A percentile compares a stretch with the other conserved stretches of the same genome.
Conservation (phyloP, 2,113 vertebrate species). For the Ornithorhynchus anatinus region DNA sequence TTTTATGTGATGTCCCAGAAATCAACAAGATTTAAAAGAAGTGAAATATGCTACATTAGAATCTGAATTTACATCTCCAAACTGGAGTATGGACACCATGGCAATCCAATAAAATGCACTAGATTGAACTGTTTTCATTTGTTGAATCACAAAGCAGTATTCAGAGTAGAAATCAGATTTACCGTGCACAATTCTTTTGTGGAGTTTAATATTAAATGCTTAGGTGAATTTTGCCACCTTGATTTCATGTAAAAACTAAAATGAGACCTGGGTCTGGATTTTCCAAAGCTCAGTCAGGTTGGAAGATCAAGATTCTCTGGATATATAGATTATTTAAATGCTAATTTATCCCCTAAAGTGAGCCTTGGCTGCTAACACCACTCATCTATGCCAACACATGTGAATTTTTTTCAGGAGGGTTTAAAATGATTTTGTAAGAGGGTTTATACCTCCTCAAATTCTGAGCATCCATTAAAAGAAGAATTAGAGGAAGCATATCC, state of each 20-base stretch:
- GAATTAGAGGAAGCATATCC: neutral
- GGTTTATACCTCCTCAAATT: neutral
- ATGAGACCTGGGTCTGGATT: neutral
- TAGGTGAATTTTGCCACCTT: neutral
- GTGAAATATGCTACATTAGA: too few relatives aligned
- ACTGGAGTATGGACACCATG: too few relatives aligned
- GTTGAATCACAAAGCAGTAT: neutral
- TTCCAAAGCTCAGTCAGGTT: neutral
- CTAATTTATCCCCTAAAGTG: neutral
- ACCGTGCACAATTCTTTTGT: neutral
- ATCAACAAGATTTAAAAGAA: too few relatives aligned
- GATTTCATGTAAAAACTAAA: neutral
- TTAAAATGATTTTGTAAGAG: neutral
- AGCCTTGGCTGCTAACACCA: neutral
- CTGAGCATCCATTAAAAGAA: neutral
- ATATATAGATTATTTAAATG: neutral
- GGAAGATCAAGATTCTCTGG: neutral
- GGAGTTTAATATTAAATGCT: neutral
- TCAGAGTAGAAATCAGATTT: neutral
- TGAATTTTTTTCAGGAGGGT: constrained; percentile 14
- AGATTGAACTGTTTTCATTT: neutral
- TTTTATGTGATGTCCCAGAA: too few relatives aligned
- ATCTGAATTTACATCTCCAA: too few relatives aligned
- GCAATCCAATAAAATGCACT: neutral
- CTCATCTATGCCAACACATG: neutral